Base-by-base conservation (phyloP, 1,140 invertebrate species). In the Drosophila elegans region DNA sequence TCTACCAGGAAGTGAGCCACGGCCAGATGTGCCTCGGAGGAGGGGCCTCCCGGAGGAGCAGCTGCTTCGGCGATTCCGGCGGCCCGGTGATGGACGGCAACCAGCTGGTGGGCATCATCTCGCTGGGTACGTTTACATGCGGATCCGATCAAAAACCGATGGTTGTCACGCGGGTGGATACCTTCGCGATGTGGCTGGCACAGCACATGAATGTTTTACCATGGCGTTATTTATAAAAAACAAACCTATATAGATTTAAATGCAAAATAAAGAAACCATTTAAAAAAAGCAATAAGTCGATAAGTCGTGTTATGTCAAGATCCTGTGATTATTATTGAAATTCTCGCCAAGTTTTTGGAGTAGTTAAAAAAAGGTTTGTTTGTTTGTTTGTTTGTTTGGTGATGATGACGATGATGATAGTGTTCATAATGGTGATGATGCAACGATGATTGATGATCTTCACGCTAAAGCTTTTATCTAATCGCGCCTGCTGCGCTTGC, bases 401-500 rank as follows among this genome's bases (percentile, higher is more conserved):
- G 38, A 21, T 21, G 16, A 21, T 21, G 16, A 21, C 16, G 42
- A 69, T 32, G 48, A 46, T 12, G 41, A 54, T 45, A 12, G 25
- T 63, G 59, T 10, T 25, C 29, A n/a, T 13, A 13, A 44, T 59
- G n/a, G 9, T 25, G 54, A 12, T 45, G 61, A 34, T 32, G 27
- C 25, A 12, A 32, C 27, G 25, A 39, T 52, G 25, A 25, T 39
- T 48, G 51, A 16, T 29, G 12, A 36, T 71, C 29, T n/a, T 55
- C 32, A 16, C 29, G 21, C 51, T 49, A 66, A 64, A 68, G 64
- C 32, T 42, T 38, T 66, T 7, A 11, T 66, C 45, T 86, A 88
- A 13, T 86, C 83, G 7, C 83, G 83, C 56, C 84, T 68, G 55
- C 84, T 86, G 27, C 83, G 79, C 42, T 86, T 86, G 36, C 83